These are phyloP conservation scores for Acleris cristana DNA, from an alignment of 2,888 invertebrate species.

Conservation along the genomic window DNA sequence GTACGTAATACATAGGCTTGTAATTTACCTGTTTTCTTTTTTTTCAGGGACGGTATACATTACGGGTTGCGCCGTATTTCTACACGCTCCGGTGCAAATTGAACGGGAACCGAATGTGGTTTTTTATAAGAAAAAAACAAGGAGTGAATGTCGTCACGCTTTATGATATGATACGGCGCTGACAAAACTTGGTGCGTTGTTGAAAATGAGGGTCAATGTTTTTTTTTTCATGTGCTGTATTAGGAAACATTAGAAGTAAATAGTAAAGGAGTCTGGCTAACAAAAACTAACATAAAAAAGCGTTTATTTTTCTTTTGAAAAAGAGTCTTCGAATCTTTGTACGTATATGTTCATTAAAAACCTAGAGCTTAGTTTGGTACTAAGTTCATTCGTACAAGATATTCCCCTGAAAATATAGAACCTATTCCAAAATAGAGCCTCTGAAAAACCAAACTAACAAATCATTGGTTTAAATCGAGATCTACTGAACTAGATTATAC, in stretches of 20 bases:
- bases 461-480: neutral
- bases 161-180: slow-evolving; percentile 11
- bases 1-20: slow-evolving; percentile 55
- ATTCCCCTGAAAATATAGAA: too few species aligned
- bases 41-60: slow-evolving; percentile 55
- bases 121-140: slow-evolving; percentile 53
- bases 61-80: slow-evolving; percentile 70
- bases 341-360: too few species aligned
- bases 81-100: slow-evolving; percentile 66
- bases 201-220: neutral
- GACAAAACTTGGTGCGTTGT: slow-evolving; percentile 1
- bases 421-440: too few species aligned
- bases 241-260: too few species aligned
- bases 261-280: too few species aligned
- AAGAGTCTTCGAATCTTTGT: too few species aligned
- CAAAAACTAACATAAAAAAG: too few species aligned
- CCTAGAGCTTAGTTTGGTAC: too few species aligned
- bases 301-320: too few species aligned
- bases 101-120: slow-evolving; percentile 63
- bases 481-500: neutral
- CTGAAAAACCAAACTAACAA: too few species aligned
- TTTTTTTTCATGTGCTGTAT: too few species aligned
- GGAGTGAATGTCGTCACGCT: slow-evolving; percentile 36
- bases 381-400: too few species aligned
- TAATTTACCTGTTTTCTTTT: slow-evolving; percentile 59